Evolutionary conservation across 2,113 vertebrate species (phyloP), one percentile per base, ranked within the genome.

Genomic region (Paedocypris sp.): DNA sequence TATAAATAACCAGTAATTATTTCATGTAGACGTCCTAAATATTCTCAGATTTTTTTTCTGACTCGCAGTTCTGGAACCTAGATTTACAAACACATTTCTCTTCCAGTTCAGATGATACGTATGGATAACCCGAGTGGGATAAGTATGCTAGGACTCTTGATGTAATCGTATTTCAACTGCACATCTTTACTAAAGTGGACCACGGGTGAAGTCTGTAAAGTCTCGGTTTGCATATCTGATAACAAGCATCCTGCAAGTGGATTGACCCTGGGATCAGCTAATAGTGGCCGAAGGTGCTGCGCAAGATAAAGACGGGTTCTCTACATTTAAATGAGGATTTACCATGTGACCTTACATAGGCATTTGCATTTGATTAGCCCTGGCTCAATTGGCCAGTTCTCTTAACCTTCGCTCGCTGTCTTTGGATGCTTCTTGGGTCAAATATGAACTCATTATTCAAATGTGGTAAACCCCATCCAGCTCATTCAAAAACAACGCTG

Each of bases 241-340:
- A 9, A 38, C 32, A 57, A 28, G 52, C 18, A 15, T 15, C 49
- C 23, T 46, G 15, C 35, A 20, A 25, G 12, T 33, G 33, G 42
- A 41, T 11, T 5, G 28, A 47, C 36, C 11, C 5, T 33, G 11
- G 18, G 19, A 28, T 10, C 47, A 60, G 31, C 47, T 60, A 31
- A 60, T 46, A 48, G 52, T 52, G 16, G 45, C 18, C 31, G 26
- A 52, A 59, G 33, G 52, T 41, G 20, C 7, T 15, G 32, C 42
- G 35, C 20, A 23, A 3, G 12, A 31, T 11, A 32, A 29, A 5
- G 22, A 35, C 12, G 12, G 18, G 49, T 36, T 29, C 19, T 50
- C 16, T 11, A 50, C 11, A 20, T 50, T 12, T 50, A 12, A 50
- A 32, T 50, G 29, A 50, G 28, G 15, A n/a, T 18, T n/a, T n/a